Evolutionary conservation across 2,113 vertebrate species (phyloP), one percentile per base, ranked within the genome.

Genomic region (Corvus cornix): DNA sequence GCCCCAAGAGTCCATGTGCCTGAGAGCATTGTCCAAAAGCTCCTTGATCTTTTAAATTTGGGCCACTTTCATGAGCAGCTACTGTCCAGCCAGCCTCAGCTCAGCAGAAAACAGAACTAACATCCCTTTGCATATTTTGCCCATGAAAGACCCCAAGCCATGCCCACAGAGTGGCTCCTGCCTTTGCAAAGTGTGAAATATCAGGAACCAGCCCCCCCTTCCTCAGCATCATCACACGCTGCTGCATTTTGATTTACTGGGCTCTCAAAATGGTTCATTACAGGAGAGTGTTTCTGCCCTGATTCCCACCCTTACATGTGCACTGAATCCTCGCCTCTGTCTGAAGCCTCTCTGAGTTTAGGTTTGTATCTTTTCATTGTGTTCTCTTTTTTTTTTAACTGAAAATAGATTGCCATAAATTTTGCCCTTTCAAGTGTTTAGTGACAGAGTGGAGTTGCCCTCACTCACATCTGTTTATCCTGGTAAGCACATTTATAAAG

Each of bases 391-490:
- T 21, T 72, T 77, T 51, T 23, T 0, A n/a, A 35, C 20, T 35
- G 88, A 74, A 95, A 95, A 91, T 48, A 83, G 56, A 51, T 41
- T 86, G 74, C 63, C 48, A 52, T 94, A 94, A 89, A 94, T 97
- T 89, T 82, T 82, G 77, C 85, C 86, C 89, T 95, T 90, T 96
- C 73, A 53, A 87, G 91, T 81, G 87, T 75, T 87, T n/a, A 85
- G 82, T 84, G 95, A 92, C 80, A 89, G 94, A 89, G 87, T 43
- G 72, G 75, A 96, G 76, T 22, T 81, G 84, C 84, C 93, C 90
- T 95, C 84, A 90, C 90, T 81, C 94, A 94, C 94, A 96, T 95
- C 92, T 96, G 94, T 95, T 97, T 95, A 94, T 80, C 91, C 91
- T 81, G 88, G 77, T 93, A 91, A 96, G 75, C 89, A 90, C 91